Evolutionary conservation across 2,888 invertebrate genomes (phyloP), one percentile per base, ranked within the genome.

Genomic region (Megastigmus dorsalis): DNA sequence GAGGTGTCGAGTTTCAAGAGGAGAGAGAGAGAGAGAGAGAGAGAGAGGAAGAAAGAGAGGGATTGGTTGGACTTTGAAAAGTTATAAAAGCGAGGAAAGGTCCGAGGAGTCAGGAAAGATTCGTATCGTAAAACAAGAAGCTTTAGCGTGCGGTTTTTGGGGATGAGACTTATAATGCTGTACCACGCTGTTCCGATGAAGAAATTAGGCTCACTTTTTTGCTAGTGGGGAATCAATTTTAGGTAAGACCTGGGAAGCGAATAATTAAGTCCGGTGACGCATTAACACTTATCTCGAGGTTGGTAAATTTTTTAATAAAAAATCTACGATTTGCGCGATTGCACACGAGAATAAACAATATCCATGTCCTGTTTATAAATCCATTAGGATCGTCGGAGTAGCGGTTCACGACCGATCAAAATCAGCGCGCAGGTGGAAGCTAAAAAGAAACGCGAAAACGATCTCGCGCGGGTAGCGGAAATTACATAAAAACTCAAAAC

Each of bases 1-100:
- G 36, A 66, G 48, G 70, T 70, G 55, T 74, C 69, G 38, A 60
- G 36, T 74, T 74, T 66, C 69, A 13, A 23, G n/a, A 30, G 36
- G 36, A 28, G 26, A 5, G 28, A 9, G 38, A 38, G 36, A 57
- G 50, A 38, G n/a, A 20, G 20, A 48, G 4, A n/a, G 30, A n/a
- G 41, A 45, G 36, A 28, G 26, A 5, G 28, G 9, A 38, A 38
- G 36, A 57, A 59, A 38, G n/a, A 20, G 20, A 48, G 4, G 18
- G 45, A 20, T n/a, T 15, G 57, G n/a, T n/a, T n/a, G n/a, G n/a
- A 41, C 26, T 43, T 7, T 28, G 13, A 18, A 60, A 59, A 72
- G 18, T 57, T 65, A 41, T 26, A 28, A n/a, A 43, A 30, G 65
- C 57, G 52, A 66, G 15, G 57, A 59, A 57, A 38, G 26, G 13